A percentile compares a stretch with the other conserved stretches of the same genome.
phyloP scores from a whole-genome alignment of 2,888 invertebrate species.

The Stenolophus ochropezus region DNA sequence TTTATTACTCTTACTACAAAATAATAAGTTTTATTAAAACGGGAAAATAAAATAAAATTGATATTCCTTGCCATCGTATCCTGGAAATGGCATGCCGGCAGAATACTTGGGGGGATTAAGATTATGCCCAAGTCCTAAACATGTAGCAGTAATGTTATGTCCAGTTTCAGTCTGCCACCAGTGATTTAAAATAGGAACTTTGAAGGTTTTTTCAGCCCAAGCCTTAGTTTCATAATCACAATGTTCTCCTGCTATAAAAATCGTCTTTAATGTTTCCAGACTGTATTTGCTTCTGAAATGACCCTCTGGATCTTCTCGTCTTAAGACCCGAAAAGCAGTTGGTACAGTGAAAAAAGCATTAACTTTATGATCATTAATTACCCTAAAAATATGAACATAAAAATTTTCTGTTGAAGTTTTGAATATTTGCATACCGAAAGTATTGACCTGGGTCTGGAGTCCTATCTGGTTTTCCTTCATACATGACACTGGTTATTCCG shows the following conservation, averaged over 20 bases:
- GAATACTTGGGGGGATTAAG: constrained; percentile 83
- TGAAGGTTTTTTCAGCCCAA: constrained; percentile 83
- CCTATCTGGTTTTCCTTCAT: constrained; percentile 95
- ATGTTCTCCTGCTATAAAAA: constrained; percentile 94
- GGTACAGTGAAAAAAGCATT: constrained; percentile 92
- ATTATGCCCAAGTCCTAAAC: constrained; percentile 84
- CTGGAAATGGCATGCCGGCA: constrained; percentile 91
- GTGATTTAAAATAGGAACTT: constrained; percentile 89
- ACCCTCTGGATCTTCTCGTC: constrained; percentile 86
- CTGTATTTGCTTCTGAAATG: constrained; percentile 80
- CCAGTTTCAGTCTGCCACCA: constrained; percentile 99
- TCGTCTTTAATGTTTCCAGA: constrained; percentile 80
- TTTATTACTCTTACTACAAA: constrained; percentile 79
- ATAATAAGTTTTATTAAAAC: too few species aligned
- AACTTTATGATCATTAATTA: constrained; percentile 91
- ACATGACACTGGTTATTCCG: constrained; percentile 88
- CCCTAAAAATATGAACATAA: constrained; percentile 74
- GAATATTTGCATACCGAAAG: constrained; percentile 79
- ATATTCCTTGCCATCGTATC: constrained; percentile 85
- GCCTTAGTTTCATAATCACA: constrained; percentile 92
- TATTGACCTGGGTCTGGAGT: constrained; percentile 95
- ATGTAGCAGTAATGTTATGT: constrained; percentile 90
- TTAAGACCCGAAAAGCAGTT: constrained; percentile 90
- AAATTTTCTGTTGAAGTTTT: background rate
- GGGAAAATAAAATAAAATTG: constrained; percentile 22